phyloP scores from a whole-genome alignment of 1,140 invertebrate species.

The Drosophila repleta region DNA sequence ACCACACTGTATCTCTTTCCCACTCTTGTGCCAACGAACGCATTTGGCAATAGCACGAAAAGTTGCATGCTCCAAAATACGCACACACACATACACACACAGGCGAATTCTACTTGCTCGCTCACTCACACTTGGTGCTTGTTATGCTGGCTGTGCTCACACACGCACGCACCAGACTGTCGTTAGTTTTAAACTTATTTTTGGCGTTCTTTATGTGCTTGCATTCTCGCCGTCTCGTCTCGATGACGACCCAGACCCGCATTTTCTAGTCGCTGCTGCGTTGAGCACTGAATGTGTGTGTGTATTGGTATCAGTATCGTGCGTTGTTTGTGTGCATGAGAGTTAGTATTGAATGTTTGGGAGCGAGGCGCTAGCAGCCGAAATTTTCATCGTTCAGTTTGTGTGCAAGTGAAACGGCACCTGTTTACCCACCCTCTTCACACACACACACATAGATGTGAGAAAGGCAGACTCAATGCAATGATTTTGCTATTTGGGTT shows the following conservation, averaged over 20 bases:
- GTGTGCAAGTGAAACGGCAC: constrained; percentile 41
- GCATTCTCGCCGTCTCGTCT: constrained; percentile 68
- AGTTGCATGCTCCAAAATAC: constrained; percentile 76
- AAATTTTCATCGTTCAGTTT: constrained; percentile 37
- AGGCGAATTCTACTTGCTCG: constrained; percentile 30
- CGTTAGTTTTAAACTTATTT: constrained; percentile 81
- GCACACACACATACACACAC: constrained; percentile 35
- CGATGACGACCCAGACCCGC: constrained; percentile 80
- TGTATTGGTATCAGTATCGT: constrained; percentile 30
- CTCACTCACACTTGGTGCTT: constrained; percentile 27
- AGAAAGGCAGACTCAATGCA: constrained; percentile 4
- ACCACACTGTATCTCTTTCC: constrained; percentile 18
- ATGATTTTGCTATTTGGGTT: constrained; percentile 44
- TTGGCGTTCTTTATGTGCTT: constrained; percentile 79
- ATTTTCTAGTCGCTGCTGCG: constrained; percentile 56
- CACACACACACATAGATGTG: neutral
- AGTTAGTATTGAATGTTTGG: constrained; percentile 18
- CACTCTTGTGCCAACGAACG: constrained; percentile 46
- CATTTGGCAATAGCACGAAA: constrained; percentile 70
- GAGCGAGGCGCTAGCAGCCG: constrained; percentile 15
- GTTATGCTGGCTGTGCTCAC: constrained; percentile 40
- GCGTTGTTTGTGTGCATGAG: constrained; percentile 10
- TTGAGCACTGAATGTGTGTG: constrained; percentile 21
- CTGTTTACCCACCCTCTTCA: constrained; percentile 21
- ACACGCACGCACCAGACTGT: constrained; percentile 43